Conservation (phyloP, 2,113 vertebrate genomes). For the Paramisgurnus dabryanus region DNA sequence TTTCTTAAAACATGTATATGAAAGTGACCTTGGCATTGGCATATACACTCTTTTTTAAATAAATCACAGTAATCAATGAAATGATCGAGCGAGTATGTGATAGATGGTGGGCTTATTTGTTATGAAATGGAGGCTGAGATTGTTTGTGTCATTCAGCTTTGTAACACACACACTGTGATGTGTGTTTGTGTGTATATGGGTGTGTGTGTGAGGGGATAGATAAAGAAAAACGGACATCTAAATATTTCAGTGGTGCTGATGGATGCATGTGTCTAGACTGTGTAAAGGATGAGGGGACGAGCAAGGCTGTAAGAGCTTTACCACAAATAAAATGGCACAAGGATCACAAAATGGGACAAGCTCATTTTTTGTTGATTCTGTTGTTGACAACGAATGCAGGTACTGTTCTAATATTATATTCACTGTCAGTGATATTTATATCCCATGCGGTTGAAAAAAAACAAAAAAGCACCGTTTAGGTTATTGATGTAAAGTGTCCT, state of each 20-base stretch:
- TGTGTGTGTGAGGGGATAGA: background rate
- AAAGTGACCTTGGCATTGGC: background rate
- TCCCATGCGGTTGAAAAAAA: background rate
- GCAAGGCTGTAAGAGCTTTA: too few species aligned
- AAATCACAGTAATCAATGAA: background rate
- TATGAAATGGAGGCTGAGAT: background rate
- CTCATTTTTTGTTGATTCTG: conserved; percentile 3
- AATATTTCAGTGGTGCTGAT: conserved; percentile 48
- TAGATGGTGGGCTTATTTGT: background rate
- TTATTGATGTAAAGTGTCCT: conserved; percentile 44
- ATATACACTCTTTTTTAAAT: background rate
- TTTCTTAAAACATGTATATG: too few species aligned
- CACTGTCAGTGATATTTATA: conserved; percentile 22
- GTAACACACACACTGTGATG: background rate
- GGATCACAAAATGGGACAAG: conserved; percentile 5
- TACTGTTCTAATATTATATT: conserved; percentile 14
- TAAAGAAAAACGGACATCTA: conserved; percentile 33
- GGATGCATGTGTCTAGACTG: conserved; percentile 36
- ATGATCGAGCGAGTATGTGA: background rate
- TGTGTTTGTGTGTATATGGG: background rate
- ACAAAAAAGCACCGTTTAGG: conserved; percentile 7
- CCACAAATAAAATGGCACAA: background rate
- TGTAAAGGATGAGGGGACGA: background rate
- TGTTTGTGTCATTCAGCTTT: background rate
- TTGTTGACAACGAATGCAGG: conserved; percentile 1